These are phyloP conservation scores for Holcopasites calliopsidis DNA, from an alignment of 1,140 invertebrate genomes.

Conservation along the genomic window DNA sequence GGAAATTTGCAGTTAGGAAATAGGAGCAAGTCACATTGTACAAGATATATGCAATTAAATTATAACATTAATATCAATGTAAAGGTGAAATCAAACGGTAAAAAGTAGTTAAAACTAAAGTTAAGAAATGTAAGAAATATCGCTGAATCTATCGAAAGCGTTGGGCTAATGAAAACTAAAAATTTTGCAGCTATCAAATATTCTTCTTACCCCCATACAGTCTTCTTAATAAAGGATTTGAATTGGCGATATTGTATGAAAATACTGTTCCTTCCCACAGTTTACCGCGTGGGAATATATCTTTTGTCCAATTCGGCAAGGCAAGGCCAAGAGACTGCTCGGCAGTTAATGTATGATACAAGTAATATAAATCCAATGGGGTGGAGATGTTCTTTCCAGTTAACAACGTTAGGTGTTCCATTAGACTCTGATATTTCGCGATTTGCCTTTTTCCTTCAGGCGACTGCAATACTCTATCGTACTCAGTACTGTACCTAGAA, in stretches of 20 bases:
- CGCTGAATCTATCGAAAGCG: too few species aligned
- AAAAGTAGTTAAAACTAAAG: too few species aligned
- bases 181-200: neutral
- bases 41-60: too few species aligned
- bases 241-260: conserved; percentile 76
- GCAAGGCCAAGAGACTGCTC: conserved; percentile 59
- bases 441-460: conserved; percentile 70
- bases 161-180: neutral
- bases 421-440: conserved; percentile 70
- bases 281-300: conserved; percentile 74
- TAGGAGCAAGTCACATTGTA: too few species aligned
- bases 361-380: conserved; percentile 77
- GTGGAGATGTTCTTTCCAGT: conserved; percentile 76
- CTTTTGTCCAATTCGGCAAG: conserved; percentile 78
- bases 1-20: too few species aligned
- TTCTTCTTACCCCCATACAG: conserved; percentile 75
- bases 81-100: neutral
- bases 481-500: conserved; percentile 79
- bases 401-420: conserved; percentile 70
- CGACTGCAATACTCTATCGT: conserved; percentile 72
- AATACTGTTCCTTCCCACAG: conserved; percentile 78
- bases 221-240: conserved; percentile 74
- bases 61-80: neutral
- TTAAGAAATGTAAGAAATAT: too few species aligned
- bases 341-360: conserved; percentile 80